A percentile compares a stretch with the other conserved stretches of the same genome.
phyloP scores from a whole-genome alignment of 2,888 invertebrate species.

The Melanchra persicariae region DNA sequence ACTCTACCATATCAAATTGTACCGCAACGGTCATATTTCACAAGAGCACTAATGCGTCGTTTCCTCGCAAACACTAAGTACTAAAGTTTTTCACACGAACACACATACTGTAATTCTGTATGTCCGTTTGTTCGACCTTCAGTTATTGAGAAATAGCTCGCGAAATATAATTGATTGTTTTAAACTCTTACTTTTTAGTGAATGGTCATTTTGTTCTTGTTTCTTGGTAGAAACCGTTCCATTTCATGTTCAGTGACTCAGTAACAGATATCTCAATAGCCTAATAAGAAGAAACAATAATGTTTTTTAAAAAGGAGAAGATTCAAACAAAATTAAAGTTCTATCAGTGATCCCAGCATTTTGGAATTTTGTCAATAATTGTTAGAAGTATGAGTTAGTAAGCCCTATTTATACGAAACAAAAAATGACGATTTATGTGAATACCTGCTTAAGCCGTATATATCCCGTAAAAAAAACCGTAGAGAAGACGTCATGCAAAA shows the following conservation, averaged over 20 bases:
- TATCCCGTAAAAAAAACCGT: no score
- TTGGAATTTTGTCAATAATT: no score
- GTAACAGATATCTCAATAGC: not conserved
- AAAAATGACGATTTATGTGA: no score
- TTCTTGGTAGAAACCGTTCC: not conserved
- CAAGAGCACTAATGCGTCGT: slow-evolving; percentile 70
- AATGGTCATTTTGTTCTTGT: slow-evolving; percentile 28
- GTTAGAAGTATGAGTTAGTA: no score
- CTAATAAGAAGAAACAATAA: not conserved
- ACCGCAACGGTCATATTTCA: slow-evolving; percentile 67
- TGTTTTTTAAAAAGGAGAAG: not conserved
- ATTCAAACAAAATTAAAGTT: no score
- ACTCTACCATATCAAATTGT: slow-evolving; percentile 23
- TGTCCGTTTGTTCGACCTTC: slow-evolving; percentile 72
- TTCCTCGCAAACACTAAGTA: slow-evolving; percentile 67
- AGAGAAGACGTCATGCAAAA: no score
- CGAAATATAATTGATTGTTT: slow-evolving; percentile 63
- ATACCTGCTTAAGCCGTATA: no score
- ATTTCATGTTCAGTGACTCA: not conserved
- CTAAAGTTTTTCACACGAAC: slow-evolving; percentile 80
- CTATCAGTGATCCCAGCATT: no score
- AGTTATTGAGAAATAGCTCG: slow-evolving; percentile 54
- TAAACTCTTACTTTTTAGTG: slow-evolving; percentile 67
- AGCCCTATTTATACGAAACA: no score
- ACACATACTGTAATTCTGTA: slow-evolving; percentile 72